Evolutionary conservation across 2,797 vertebrate genomes (phyloP).

Genomic region (Lagodon rhomboides): DNA sequence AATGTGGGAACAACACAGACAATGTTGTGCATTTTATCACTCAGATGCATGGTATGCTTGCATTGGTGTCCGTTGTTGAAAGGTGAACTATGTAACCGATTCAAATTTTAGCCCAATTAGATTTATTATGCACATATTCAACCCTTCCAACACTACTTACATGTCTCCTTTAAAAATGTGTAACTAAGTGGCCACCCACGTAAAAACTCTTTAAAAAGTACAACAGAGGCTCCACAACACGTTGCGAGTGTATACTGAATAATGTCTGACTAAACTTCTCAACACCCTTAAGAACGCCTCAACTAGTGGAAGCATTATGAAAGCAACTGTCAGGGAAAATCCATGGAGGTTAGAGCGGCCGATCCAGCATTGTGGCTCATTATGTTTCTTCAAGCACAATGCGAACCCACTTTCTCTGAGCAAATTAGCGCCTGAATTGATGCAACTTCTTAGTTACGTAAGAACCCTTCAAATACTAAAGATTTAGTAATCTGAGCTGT

Average conservation of each 20-base stretch:
- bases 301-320: conserved; percentile 26
- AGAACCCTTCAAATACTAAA: conserved; percentile 36
- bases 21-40: no score
- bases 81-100: background rate
- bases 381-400: conserved; percentile 40
- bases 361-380: conserved; percentile 52
- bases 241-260: conserved; percentile 19
- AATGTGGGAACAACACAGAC: no score
- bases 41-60: no score
- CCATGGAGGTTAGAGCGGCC: conserved; percentile 31
- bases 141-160: background rate
- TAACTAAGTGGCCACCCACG: no score
- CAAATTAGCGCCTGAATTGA: conserved; percentile 45
- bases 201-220: background rate
- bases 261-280: conserved; percentile 33
- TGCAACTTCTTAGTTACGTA: conserved; percentile 29
- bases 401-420: conserved; percentile 15
- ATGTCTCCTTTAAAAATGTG: background rate
- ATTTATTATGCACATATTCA: background rate
- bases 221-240: background rate
- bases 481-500: conserved; percentile 28
- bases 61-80: no score
- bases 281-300: conserved; percentile 8
- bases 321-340: conserved; percentile 48
- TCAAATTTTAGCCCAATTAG: background rate